A percentile compares a stretch with the other conserved stretches of the same genome.
Evolutionary conservation across 2,888 invertebrate species (phyloP).

Genomic region (Mylabris sibirica): DNA sequence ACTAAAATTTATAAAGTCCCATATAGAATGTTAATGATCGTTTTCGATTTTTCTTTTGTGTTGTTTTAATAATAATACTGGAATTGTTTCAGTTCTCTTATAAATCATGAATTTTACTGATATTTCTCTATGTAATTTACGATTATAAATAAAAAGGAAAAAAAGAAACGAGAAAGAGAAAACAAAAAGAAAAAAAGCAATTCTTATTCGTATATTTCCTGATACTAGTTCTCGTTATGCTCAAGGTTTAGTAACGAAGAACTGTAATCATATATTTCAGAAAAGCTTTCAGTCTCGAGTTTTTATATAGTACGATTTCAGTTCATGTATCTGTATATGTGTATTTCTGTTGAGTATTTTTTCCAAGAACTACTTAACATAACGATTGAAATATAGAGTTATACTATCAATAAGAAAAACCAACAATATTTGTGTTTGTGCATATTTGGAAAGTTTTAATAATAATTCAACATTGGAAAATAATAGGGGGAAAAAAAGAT

Average conservation of each 20-base stretch:
- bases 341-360: not conserved
- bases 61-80: constrained; percentile 3
- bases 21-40: not conserved
- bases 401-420: not conserved
- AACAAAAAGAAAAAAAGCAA: not conserved
- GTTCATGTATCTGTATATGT: constrained; percentile 2
- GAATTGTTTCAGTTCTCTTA: not conserved
- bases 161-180: not conserved
- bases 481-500: not conserved
- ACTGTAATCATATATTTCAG: constrained; percentile 22
- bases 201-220: constrained; percentile 18
- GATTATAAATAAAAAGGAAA: constrained; percentile 1
- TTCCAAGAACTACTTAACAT: not conserved
- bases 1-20: not conserved
- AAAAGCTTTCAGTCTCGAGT: constrained; percentile 21
- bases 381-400: constrained; percentile 2
- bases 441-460: not conserved
- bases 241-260: constrained; percentile 15
- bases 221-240: constrained; percentile 20
- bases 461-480: not conserved
- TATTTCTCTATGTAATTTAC: constrained; percentile 2
- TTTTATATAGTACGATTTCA: constrained; percentile 20
- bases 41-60: not conserved
- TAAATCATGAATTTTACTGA: not conserved
- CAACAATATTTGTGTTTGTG: constrained; percentile 1